A percentile compares a stretch with the other conserved stretches of the same genome.
Conservation (phyloP, 2,113 vertebrate genomes). For the Cnemophilus loriae region DNA sequence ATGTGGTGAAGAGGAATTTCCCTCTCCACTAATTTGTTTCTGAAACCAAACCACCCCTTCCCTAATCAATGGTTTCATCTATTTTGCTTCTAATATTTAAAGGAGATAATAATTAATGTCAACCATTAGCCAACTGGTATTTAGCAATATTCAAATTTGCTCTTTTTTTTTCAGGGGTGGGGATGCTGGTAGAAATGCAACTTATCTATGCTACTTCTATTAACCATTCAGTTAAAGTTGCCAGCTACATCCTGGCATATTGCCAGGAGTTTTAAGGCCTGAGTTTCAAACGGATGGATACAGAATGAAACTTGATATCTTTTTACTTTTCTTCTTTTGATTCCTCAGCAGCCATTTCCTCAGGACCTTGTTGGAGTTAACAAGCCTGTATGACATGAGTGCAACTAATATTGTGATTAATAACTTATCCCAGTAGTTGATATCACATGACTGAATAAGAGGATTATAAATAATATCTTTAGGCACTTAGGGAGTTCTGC, state of each 20-base stretch:
- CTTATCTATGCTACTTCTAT: neutral
- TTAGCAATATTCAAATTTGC: neutral
- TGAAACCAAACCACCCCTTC: neutral
- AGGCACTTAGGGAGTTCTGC: neutral
- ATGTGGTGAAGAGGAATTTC: neutral
- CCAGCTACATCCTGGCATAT: neutral
- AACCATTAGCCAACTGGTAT: neutral
- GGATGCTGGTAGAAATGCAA: neutral
- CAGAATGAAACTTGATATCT: neutral
- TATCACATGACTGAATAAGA: slow-evolving; percentile 20
- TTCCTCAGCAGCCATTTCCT: neutral
- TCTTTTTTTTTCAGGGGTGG: neutral
- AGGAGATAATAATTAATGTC: neutral
- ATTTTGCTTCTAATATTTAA: neutral
- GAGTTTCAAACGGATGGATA: neutral
- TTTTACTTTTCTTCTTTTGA: neutral
- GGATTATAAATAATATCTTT: slow-evolving; percentile 33
- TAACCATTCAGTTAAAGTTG: neutral
- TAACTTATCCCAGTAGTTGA: neutral
- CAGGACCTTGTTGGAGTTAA: neutral
- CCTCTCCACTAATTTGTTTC: neutral
- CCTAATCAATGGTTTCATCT: neutral
- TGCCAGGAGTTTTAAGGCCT: neutral
- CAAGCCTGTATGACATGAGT: neutral
- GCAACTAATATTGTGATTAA: slow-evolving; percentile 23